These are phyloP conservation scores for Physocephala rufipes DNA, from an alignment of 2,888 invertebrate species.

Conservation along the genomic window DNA sequence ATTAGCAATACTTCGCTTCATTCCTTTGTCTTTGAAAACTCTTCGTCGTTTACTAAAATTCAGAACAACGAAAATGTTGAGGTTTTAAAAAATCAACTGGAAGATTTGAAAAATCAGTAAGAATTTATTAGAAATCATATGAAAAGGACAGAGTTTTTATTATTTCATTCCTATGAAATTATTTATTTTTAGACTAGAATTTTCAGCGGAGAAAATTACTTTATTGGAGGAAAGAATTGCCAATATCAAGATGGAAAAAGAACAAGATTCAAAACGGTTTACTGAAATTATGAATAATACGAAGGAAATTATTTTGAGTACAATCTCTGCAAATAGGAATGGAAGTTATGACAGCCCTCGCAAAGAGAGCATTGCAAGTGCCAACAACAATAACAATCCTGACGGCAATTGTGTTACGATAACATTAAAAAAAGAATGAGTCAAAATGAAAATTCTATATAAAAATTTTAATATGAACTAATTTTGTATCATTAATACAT, in stretches of 20 bases:
- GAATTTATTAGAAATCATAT: slow-evolving; percentile 15
- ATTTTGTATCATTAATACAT: not conserved
- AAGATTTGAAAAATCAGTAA: slow-evolving; percentile 60
- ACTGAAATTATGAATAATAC: slow-evolving; percentile 59
- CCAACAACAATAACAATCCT: not conserved
- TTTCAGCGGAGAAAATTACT: slow-evolving; percentile 59
- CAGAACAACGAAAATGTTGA: not conserved
- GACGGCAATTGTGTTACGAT: not conserved
- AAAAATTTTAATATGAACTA: not conserved
- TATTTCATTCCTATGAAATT: not conserved
- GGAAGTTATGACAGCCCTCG: not conserved
- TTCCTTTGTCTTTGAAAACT: slow-evolving; percentile 60
- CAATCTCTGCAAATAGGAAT: slow-evolving; percentile 48
- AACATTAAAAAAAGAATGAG: not conserved
- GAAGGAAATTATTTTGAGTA: slow-evolving; percentile 58
- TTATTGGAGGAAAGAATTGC: slow-evolving; percentile 59
- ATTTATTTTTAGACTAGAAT: slow-evolving; percentile 55
- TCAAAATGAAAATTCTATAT: not conserved
- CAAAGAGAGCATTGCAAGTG: not conserved
- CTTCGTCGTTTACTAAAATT: slow-evolving; percentile 39
- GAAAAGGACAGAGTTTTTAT: not conserved
- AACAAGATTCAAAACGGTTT: slow-evolving; percentile 59
- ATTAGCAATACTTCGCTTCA: slow-evolving; percentile 49
- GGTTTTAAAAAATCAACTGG: slow-evolving; percentile 38
- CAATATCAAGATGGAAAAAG: slow-evolving; percentile 56